Conservation (phyloP, 2,888 invertebrate genomes). For the Tetragonisca angustula region DNA sequence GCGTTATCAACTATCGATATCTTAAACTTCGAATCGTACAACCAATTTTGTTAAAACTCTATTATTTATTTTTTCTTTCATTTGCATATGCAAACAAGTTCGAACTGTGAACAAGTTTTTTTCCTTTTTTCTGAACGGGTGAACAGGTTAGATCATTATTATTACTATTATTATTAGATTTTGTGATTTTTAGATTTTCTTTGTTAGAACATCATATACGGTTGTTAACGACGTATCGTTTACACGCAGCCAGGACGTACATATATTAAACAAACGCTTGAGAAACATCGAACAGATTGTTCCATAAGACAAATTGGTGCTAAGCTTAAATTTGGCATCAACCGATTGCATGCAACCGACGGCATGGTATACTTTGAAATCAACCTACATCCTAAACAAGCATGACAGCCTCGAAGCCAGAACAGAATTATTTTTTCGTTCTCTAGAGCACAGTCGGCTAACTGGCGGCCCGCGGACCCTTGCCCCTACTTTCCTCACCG, state of each 20-base stretch:
- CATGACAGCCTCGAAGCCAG: conserved; percentile 34
- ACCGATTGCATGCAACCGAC: conserved; percentile 40
- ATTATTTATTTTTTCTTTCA: too few species aligned
- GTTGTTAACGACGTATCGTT: conserved; percentile 2
- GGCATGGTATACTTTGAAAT: conserved; percentile 45
- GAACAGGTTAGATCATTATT: not conserved
- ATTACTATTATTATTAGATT: not conserved
- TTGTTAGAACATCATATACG: not conserved
- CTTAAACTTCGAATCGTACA: not conserved
- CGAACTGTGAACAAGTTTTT: too few species aligned
- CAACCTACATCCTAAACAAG: conserved; percentile 63
- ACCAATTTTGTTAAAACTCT: too few species aligned
- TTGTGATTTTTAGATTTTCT: not conserved
- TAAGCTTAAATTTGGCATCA: conserved; percentile 61
- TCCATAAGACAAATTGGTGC: conserved; percentile 51
- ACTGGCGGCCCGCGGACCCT: too few species aligned
- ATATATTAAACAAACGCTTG: conserved; percentile 3
- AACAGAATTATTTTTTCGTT: not conserved
- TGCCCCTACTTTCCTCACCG: too few species aligned
- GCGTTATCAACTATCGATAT: not conserved
- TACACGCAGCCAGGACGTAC: not conserved
- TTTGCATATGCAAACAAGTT: too few species aligned
- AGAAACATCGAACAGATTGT: not conserved
- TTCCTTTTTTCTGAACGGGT: not conserved
- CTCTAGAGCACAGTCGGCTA: not conserved